Percentiles rank a stretch among this genome's conserved stretches.
Evolutionary conservation across 2,888 invertebrate genomes (phyloP).

Genomic region (Drosophila rellima): DNA sequence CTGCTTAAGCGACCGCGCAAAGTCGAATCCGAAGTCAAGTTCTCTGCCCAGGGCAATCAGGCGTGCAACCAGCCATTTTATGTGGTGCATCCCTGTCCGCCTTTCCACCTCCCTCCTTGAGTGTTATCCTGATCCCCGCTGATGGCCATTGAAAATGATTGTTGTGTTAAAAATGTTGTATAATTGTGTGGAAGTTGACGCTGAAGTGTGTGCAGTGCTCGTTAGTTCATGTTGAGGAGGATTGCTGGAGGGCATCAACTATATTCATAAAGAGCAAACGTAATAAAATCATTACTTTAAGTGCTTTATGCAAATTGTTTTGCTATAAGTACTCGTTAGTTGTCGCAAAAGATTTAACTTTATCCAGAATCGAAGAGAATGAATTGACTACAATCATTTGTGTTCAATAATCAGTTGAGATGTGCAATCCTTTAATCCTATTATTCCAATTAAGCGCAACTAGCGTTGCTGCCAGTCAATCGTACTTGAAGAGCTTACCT

Average conservation of each 20-base stretch:
- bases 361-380: background rate
- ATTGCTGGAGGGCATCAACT: background rate
- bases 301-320: slow-evolving; percentile 1
- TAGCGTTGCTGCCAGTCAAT: background rate
- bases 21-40: slow-evolving; percentile 21
- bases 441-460: slow-evolving; percentile 4
- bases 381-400: slow-evolving; percentile 43
- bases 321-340: background rate
- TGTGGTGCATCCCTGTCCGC: slow-evolving; percentile 4
- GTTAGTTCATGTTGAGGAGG: background rate
- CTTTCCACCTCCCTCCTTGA: background rate
- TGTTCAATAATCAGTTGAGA: slow-evolving; percentile 23
- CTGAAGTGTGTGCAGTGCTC: slow-evolving; percentile 6
- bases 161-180: slow-evolving; percentile 68
- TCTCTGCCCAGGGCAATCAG: slow-evolving; percentile 47
- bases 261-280: background rate
- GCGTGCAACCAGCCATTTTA: slow-evolving; percentile 50
- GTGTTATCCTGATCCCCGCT: slow-evolving; percentile 11
- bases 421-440: slow-evolving; percentile 6
- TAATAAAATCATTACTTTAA: background rate
- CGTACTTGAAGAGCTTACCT: background rate
- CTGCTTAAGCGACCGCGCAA: slow-evolving; percentile 64
- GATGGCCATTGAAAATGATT: slow-evolving; percentile 65
- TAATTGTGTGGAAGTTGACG: slow-evolving; percentile 66
- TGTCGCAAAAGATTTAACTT: background rate